Base-by-base conservation (phyloP, 2,113 vertebrate species). In the Semnopithecus entellus region DNA sequence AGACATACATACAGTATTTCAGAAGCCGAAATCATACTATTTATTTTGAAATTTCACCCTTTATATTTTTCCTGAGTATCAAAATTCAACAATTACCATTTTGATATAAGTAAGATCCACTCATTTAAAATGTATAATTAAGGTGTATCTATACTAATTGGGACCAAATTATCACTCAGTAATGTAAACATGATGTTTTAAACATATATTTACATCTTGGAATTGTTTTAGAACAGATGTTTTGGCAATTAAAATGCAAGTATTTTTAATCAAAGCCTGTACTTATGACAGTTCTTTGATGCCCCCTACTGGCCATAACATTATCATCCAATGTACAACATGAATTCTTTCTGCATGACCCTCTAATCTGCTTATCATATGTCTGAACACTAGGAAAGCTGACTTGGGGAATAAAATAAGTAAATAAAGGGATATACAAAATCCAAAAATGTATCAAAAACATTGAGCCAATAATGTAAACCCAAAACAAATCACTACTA, bases 301-400 rank as follows among this genome's bases (percentile, higher is more conserved):
- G 95, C 94, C 96, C 91, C 86, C 95, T 97, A 90, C 95, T 97
- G 95, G 97, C 61, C 64, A 48, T 64, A 75, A 86, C n/a, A 25
- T 38, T 61, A 35, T 92, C 38, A 57, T 84, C 20, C 80, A 55
- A 30, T 27, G 2, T 27, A 79, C 48, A 96, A 11, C 45, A 48
- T 13, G 4, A 84, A 90, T 95, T 90, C 18, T 73, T 92, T 92
- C 76, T 95, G 10, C 10, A 0, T 45, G 27, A 22, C 32, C 45
- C 50, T 59, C 66, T 52, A 22, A 82, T 76, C 18, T 90, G 75
- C 32, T 90, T 73, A 82, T 32, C 83, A 78, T 40, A 73, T 50
- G 1, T 16, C 40, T 90, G 1, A 86, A 92, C 61, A 50, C 38
- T 30, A 83, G n/a, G 52, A 96, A 96, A 30, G 6, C 52, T 88